Evolutionary conservation across 2,888 invertebrate genomes (phyloP), one percentile per base, ranked within the genome.

Genomic region (Hirtodrosophila trivittata): DNA sequence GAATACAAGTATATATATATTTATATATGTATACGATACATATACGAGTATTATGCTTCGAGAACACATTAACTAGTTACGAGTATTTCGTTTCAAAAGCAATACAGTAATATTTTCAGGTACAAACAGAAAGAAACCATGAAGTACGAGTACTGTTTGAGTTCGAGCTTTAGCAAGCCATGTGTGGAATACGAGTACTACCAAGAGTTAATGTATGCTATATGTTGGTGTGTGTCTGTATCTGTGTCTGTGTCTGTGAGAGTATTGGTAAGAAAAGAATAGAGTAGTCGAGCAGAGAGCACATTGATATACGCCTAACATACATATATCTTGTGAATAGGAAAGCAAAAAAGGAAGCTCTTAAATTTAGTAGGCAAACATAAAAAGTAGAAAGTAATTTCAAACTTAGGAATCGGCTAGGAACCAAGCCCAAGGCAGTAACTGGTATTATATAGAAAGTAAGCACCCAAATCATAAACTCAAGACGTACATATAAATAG

Each of bases 61-160:
- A n/a, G n/a, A 72, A 66, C 69, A 75, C 59, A 69, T 66, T 57
- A 75, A 68, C 65, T 64, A 46, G 9, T 28, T 28, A 28, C 18
- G 18, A 41, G 33, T 52, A 30, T 14, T 49, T 52, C 35, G 35
- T 57, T 52, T 54, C 51, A 46, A 39, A 73, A 74, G 70, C 69
- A 74, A 74, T 74, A 74, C 69, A 76, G 67, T 66, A 73, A 75
- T 59, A 63, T 70, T 65, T 77, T 57, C 49, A 47, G 32, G 16
- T 65, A 62, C 46, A 69, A 65, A 65, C 60, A 51, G 32, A 57
- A 57, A 64, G 41, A 59, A 62, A 63, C 41, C 51, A 63, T 41
- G 39, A 62, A 50, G 43, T 32, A 49, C 60, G 43, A 57, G 43
- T 43, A 43, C 26, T 41, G 12, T 50, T 45, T 25, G 12, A 60